A percentile compares a stretch with the other conserved stretches of the same genome.
Evolutionary conservation across 2,797 vertebrate species (phyloP).

Genomic region (Smutsia temminckii): DNA sequence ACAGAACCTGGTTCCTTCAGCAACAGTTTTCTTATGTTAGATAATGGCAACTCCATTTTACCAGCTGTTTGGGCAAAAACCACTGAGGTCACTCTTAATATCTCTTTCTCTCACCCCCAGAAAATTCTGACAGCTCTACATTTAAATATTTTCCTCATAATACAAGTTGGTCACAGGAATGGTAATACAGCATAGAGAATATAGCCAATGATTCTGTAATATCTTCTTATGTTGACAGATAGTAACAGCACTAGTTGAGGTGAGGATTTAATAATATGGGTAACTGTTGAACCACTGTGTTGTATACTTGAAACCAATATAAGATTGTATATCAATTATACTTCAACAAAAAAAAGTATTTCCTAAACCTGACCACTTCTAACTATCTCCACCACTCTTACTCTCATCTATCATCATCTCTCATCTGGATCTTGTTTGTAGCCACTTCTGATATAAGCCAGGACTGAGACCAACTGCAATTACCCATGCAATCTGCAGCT

Average conservation of each 20-base stretch:
- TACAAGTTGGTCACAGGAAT: too few species aligned
- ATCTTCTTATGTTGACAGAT: too few species aligned
- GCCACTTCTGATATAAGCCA: background rate
- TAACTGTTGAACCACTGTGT: too few species aligned
- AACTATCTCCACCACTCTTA: background rate
- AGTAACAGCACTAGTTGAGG: too few species aligned
- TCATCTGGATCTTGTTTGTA: slow-evolving; percentile 10
- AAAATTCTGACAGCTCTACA: slow-evolving; percentile 8
- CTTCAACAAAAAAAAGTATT: background rate
- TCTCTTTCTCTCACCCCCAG: background rate
- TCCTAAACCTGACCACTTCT: background rate
- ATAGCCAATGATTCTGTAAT: too few species aligned
- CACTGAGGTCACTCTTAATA: background rate
- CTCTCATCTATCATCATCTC: background rate
- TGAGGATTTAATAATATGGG: too few species aligned
- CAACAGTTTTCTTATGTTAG: background rate
- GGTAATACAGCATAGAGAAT: too few species aligned
- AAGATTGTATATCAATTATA: too few species aligned
- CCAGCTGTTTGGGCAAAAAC: background rate
- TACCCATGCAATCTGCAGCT: background rate
- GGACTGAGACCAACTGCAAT: background rate
- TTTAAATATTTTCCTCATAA: background rate
- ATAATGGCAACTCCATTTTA: background rate
- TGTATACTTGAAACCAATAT: too few species aligned
- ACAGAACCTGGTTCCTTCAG: background rate